Conservation (phyloP, 2,888 invertebrate genomes). For the Drosophila dives region DNA sequence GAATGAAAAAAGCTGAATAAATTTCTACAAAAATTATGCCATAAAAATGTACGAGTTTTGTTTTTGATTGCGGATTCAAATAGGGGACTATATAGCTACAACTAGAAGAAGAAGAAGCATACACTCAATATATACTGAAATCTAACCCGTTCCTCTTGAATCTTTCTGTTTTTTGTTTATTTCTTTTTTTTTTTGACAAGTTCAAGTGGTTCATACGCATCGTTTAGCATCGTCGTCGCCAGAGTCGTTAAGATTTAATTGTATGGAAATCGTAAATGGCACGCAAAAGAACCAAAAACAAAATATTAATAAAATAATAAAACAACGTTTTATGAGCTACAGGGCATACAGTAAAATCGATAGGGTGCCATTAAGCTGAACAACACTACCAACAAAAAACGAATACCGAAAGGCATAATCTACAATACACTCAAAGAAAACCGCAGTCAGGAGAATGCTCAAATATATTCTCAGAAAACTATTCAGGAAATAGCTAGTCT, state of each 20-base stretch:
- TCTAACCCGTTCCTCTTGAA: conserved; percentile 13
- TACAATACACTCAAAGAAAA: conserved; percentile 5
- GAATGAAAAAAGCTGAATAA: conserved; percentile 24
- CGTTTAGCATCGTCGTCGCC: conserved; percentile 50
- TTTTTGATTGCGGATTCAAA: conserved; percentile 70
- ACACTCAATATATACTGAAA: conserved; percentile 17
- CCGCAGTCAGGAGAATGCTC: neutral
- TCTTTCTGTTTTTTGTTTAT: conserved; percentile 33
- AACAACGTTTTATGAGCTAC: conserved; percentile 62
- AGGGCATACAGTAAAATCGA: conserved; percentile 52
- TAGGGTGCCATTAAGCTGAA: conserved; percentile 48
- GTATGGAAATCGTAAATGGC: conserved; percentile 80
- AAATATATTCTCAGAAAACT: neutral
- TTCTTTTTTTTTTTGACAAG: conserved; percentile 20
- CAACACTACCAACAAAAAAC: neutral
- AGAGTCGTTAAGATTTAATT: conserved; percentile 77
- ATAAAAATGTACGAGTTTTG: conserved; percentile 63
- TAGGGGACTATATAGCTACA: conserved; percentile 7
- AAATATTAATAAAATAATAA: conserved; percentile 17
- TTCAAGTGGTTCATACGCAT: conserved; percentile 46
- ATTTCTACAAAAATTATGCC: conserved; percentile 59
- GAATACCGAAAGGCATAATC: conserved; percentile 6
- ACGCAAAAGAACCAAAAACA: conserved; percentile 62
- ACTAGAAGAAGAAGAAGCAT: neutral
- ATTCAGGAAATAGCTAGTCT: neutral